Base-by-base conservation (phyloP, 1,140 invertebrate species). In the Drosophila ironensis region DNA sequence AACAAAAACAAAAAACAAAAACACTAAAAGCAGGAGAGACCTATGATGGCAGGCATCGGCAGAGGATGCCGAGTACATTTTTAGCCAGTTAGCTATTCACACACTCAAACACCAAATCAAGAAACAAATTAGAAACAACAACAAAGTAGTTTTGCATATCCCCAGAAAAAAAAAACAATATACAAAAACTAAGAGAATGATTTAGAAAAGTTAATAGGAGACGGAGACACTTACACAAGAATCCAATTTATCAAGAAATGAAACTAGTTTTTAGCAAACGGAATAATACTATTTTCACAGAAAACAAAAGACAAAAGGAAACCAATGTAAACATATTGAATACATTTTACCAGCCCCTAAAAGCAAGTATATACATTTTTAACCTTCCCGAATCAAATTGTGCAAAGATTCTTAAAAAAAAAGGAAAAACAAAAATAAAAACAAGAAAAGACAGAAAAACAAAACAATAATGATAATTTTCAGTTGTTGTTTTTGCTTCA, bases 131-230 rank as follows among this genome's bases (percentile, higher is more conserved):
- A 71, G 45, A 63, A 71, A 57, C 46, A 60, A 80, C 44, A 77
- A 81, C 84, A 87, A 75, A 67, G 84, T 87, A 88, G 84, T 75
- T 87, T 86, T 86, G 80, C 80, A 86, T 86, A 86, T 86, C 80
- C 78, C 67, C 44, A 72, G 47, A 71, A 41, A 70, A 61, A 66
- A 37, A 45, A 45, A 20, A 37, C n/a, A 60, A 45, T 38, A 40
- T 20, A 11, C 3, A 54, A 35, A 45, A 27, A 22, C 14, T 27
- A 48, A 40, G 22, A 37, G 7, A 45, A 22, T 27, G 22, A 33
- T 56, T 24, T 38, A 22, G 38, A 20, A 38, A 54, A 7, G 44
- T 33, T 6, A 17, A n/a, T 9, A 27, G 45, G 5, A 7, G 22
- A 17, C 25, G 37, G 20, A 38, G 57, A 72, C 68, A 47, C 60